Evolutionary conservation across 2,113 vertebrate genomes (phyloP).

Genomic region (Entelurus aequoreus): DNA sequence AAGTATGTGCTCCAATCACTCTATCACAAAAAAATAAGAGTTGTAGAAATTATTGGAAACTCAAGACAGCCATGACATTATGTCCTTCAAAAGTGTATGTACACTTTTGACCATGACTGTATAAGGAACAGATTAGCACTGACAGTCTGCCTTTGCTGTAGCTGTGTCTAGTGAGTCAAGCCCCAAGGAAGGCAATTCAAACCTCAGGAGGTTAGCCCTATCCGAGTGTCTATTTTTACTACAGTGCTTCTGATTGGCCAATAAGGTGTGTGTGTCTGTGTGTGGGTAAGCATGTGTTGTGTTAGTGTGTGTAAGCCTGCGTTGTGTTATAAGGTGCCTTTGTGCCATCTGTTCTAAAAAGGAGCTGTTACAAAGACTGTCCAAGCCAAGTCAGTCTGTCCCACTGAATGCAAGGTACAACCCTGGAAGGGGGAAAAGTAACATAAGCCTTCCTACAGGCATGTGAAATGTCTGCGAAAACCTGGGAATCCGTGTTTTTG

Average conservation of each 20-base stretch:
- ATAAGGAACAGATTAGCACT: constrained; percentile 13
- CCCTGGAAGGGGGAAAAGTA: neutral
- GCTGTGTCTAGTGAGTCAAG: constrained; percentile 40
- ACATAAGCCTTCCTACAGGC: neutral
- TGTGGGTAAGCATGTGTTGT: constrained; percentile 1
- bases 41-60: no score
- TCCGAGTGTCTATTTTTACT: constrained; percentile 63
- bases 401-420: constrained; percentile 46
- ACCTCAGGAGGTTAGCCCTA: constrained; percentile 52
- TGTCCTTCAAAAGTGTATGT: no score
- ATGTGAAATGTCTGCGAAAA: no score
- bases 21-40: no score
- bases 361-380: constrained; percentile 45
- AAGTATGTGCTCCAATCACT: no score
- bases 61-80: no score
- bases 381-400: constrained; percentile 46
- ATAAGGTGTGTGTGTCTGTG: constrained; percentile 44
- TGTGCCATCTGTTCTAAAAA: constrained; percentile 69
- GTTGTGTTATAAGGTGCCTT: constrained; percentile 65
- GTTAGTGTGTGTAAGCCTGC: constrained; percentile 45
- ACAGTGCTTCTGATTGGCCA: constrained; percentile 57
- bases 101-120: no score
- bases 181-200: constrained; percentile 46
- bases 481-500: no score
- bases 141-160: constrained; percentile 13